Evolutionary conservation across 2,113 vertebrate species (phyloP).

Genomic region (Xyliphius kryptos): DNA sequence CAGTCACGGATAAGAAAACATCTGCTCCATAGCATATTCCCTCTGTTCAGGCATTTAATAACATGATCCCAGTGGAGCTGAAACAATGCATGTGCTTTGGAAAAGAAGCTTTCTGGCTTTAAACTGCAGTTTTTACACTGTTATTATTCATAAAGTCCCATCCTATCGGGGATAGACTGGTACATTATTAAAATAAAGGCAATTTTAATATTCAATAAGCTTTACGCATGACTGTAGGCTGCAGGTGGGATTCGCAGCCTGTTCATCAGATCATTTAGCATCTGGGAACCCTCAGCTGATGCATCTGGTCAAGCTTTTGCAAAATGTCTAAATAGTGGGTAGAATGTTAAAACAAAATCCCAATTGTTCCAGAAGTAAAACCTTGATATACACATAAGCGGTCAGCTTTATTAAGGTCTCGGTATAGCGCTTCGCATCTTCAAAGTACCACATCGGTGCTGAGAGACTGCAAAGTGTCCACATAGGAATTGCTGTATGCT

Average conservation of each 20-base stretch:
- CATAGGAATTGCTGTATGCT: constrained; percentile 11
- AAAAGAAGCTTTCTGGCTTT: constrained; percentile 38
- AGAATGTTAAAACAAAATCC: constrained; percentile 37
- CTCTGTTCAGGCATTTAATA: constrained; percentile 48
- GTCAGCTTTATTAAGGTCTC: constrained; percentile 31
- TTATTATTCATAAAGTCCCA: constrained; percentile 58
- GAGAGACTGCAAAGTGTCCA: neutral
- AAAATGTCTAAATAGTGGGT: too few relatives aligned
- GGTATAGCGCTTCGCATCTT: constrained; percentile 1
- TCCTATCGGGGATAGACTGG: constrained; percentile 50
- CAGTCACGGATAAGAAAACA: constrained; percentile 29
- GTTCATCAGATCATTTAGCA: constrained; percentile 44
- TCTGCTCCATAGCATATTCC: constrained; percentile 24
- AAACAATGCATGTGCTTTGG: constrained; percentile 56
- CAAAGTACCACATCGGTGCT: constrained; percentile 15
- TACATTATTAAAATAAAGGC: constrained; percentile 71
- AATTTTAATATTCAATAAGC: constrained; percentile 62
- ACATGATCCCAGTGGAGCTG: constrained; percentile 38
- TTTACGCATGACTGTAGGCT: constrained; percentile 49
- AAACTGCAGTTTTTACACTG: neutral
- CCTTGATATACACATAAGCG: constrained; percentile 34
- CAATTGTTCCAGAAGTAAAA: constrained; percentile 51
- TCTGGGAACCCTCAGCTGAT: constrained; percentile 2
- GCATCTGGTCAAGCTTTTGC: too few relatives aligned
- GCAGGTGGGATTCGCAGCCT: constrained; percentile 37